Base-by-base conservation (phyloP, 2,888 invertebrate species). In the Capitulum mitella region DNA sequence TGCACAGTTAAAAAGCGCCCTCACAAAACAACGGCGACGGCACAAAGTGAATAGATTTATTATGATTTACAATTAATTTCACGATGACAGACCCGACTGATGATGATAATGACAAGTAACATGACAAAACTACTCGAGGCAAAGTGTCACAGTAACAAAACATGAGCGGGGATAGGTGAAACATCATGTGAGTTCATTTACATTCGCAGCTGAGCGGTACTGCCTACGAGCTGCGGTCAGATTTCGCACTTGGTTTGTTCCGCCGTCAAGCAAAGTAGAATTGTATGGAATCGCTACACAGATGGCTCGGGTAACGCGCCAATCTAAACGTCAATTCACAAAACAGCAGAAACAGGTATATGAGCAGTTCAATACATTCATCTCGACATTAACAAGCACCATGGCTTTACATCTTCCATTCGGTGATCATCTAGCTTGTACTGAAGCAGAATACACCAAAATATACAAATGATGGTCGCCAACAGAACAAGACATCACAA, bases 71-170 rank as follows among this genome's bases (percentile, higher is more conserved):
- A 43, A 43, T 43, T 43, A 8, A 43, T 43, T 43, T 22, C 26
- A 77, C 51, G 54, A 77, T 77, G 40, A 77, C n/a, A 58, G 37
- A 19, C 58, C 26, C 58, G 26, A 26, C 16, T 51, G 40, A 26
- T 48, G 58, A 58, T 77, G 58, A n/a, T 26, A 26, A 70, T 70
- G 70, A 70, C 37, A 40, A 40, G 70, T 70, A 37, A 70, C 19
- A 34, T 40, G 70, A 19, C 40, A 19, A 70, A 70, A 70, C 26
- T n/a, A n/a, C 29, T 26, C 70, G 37, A 26, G 40, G 70, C 3
- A 16, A 26, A 5, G 37, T 14, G 37, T 26, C 37, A 70, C 64
- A 32, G 22, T 22, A 26, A 70, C 26, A 26, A 37, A 34, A 34
- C 32, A 70, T 70, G 70, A 40, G 70, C 40, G 70, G 40, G 70